Base-by-base conservation (phyloP, 1,140 invertebrate species). In the Sitophilus oryzae region DNA sequence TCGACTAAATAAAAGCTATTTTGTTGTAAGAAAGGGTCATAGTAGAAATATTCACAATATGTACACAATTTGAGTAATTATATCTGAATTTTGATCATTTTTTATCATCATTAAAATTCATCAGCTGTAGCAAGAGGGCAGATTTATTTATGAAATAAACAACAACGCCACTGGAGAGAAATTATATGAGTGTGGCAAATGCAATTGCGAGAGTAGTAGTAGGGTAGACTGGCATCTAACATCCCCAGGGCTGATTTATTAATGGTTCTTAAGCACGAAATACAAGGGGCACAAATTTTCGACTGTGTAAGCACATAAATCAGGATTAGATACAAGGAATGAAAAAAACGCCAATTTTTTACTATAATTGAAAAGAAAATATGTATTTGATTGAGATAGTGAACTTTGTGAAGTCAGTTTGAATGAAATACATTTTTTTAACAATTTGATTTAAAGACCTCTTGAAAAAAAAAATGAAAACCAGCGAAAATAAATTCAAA, bases 241-340 rank as follows among this genome's bases (percentile, higher is more conserved):
- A 53, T 53, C 51, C 51, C 51, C 51, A n/a, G 41, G 37, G 51
- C 51, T 52, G 51, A 53, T 53, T 53, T 53, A 53, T 53, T 53
- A 53, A 53, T 53, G 51, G 51, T 45, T 53, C 51, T 53, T 53
- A 53, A 53, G 34, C 51, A 53, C 42, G 51, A 44, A 53, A 42
- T 45, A 53, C 51, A 53, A 53, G 51, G 42, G 42, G 51, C 51
- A 45, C 51, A 53, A 53, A 53, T 53, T 53, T 53, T 53, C 51
- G 42, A 43, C 51, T 53, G 51, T 53, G 51, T 45, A 53, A 53
- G 51, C 51, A 45, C 19, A 53, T 53, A 53, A 53, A 53, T 53
- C 51, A 45, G 51, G 41, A 53, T 53, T 53, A 53, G 40, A 43
- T 51, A n/a, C 22, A 21, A 25, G 42, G 10, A 22, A n/a, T n/a